These are phyloP conservation scores for Athalia cordata DNA, from an alignment of 2,888 invertebrate species.

Conservation along the genomic window DNA sequence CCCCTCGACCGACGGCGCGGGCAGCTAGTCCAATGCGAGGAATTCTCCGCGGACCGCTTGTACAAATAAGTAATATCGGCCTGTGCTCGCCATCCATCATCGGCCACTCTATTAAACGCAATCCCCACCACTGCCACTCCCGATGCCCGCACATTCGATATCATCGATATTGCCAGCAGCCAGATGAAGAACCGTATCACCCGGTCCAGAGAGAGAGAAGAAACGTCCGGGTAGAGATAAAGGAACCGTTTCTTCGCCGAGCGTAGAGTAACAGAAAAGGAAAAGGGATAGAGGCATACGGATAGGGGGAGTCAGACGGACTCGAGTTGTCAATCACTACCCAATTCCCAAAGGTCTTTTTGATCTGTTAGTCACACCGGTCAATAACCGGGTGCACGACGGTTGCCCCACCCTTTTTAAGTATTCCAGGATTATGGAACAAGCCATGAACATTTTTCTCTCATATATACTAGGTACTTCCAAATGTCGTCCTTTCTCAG, in stretches of 20 bases:
- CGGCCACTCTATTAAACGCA: constrained; percentile 66
- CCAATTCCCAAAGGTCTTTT: constrained; percentile 58
- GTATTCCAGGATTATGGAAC: constrained; percentile 58
- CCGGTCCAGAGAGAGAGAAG: neutral
- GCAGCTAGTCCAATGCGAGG: constrained; percentile 27
- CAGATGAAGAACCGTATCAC: constrained; percentile 16
- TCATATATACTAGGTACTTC: neutral
- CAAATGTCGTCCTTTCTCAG: neutral
- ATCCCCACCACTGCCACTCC: constrained; percentile 46
- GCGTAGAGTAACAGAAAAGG: neutral
- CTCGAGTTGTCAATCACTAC: constrained; percentile 57
- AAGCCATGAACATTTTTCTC: neutral
- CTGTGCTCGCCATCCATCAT: constrained; percentile 64
- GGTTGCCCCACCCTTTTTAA: constrained; percentile 50
- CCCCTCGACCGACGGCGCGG: constrained; percentile 22
- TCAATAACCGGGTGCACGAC: constrained; percentile 40
- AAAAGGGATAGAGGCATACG: constrained; percentile 4
- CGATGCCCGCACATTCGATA: constrained; percentile 48
- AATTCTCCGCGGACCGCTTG: constrained; percentile 41
- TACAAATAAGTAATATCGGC: constrained; percentile 64
- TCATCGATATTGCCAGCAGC: constrained; percentile 59
- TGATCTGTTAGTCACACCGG: constrained; percentile 67
- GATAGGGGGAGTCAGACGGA: constrained; percentile 57
- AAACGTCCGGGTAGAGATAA: neutral
- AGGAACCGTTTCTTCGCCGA: too few relatives aligned